Evolutionary conservation across 2,797 vertebrate species (phyloP).

Genomic region (Merluccius polli): DNA sequence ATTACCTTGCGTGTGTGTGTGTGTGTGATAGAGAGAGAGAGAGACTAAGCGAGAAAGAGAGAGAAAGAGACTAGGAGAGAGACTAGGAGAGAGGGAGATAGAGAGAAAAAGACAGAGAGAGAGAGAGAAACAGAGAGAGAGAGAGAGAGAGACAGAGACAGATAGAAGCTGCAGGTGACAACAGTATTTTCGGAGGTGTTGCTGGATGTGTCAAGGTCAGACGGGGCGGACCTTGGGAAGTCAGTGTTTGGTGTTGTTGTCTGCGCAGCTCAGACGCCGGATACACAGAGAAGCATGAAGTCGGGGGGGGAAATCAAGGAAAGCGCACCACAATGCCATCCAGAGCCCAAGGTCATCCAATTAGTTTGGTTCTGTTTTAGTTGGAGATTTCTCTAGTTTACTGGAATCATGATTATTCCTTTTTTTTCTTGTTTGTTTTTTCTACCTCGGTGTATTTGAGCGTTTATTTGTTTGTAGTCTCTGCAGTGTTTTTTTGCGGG

Average conservation of each 20-base stretch:
- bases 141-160: neutral
- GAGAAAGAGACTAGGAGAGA: neutral
- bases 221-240: conserved; percentile 22
- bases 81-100: neutral
- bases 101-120: neutral
- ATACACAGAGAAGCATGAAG: conserved; percentile 1
- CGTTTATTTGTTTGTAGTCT: conserved; percentile 23
- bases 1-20: conserved; percentile 17
- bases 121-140: neutral
- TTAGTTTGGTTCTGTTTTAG: conserved; percentile 31
- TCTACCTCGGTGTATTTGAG: neutral
- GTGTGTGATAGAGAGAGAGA: neutral
- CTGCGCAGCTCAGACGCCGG: neutral
- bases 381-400: neutral
- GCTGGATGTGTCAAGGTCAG: conserved; percentile 40
- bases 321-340: conserved; percentile 17
- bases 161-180: conserved; percentile 8
- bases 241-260: conserved; percentile 21
- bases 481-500: conserved; percentile 22
- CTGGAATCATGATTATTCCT: neutral
- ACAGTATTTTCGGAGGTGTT: conserved; percentile 32
- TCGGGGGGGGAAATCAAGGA: conserved; percentile 24
- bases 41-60: neutral
- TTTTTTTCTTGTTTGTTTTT: neutral
- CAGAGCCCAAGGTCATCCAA: conserved; percentile 41